phyloP scores from a whole-genome alignment of 2,888 invertebrate species.

The Prionchulus punctatus region DNA sequence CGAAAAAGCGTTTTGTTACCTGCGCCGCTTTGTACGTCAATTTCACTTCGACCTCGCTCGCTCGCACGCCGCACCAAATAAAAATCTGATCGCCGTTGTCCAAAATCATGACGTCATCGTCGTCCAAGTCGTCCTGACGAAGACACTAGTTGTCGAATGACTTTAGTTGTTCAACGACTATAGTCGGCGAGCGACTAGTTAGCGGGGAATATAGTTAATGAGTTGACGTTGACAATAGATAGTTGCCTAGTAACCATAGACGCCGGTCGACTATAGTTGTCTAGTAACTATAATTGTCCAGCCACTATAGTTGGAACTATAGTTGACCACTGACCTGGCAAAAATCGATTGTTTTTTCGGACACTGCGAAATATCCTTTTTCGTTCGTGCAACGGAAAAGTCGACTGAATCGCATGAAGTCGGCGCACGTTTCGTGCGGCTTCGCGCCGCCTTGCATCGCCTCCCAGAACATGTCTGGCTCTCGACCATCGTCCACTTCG shows the following conservation, averaged over 20 bases:
- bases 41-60: constrained; percentile 97
- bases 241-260: no score
- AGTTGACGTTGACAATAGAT: no score
- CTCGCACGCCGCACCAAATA: constrained; percentile 86
- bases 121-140: constrained; percentile 81
- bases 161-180: no score
- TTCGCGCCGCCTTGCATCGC: constrained; percentile 8
- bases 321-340: constrained; percentile 53
- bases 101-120: constrained; percentile 98
- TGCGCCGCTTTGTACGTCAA: constrained; percentile 94
- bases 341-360: constrained; percentile 95
- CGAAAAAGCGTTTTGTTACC: constrained; percentile 40
- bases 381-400: constrained; percentile 97
- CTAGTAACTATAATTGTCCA: no score
- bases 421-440: constrained; percentile 46
- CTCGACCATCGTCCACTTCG: constrained; percentile 20
- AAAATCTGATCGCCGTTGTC: constrained; percentile 96
- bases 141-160: no score
- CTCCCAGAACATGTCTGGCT: constrained; percentile 14
- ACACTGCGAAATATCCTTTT: constrained; percentile 95
- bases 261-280: no score
- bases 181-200: no score
- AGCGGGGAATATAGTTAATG: no score
- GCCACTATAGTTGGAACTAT: no score
- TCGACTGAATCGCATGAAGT: constrained; percentile 77